Evolutionary conservation across 2,113 vertebrate genomes (phyloP).

Genomic region (Isichthys henryi): DNA sequence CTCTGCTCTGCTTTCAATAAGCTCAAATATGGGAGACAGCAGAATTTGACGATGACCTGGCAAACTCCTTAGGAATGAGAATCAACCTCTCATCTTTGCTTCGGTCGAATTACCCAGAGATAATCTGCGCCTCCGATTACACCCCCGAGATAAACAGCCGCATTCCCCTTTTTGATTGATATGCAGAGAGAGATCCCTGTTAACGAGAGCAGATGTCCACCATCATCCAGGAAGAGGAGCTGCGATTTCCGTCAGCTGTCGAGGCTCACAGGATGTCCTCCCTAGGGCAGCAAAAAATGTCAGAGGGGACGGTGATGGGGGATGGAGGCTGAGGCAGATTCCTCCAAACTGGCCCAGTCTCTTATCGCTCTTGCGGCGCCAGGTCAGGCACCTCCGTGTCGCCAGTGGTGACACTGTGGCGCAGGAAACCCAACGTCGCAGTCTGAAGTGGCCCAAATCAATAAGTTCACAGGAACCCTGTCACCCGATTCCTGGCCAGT

Average conservation of each 20-base stretch:
- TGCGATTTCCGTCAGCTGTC: constrained; percentile 19
- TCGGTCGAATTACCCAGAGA: not conserved
- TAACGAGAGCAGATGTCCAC: constrained; percentile 17
- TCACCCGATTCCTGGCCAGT: not conserved
- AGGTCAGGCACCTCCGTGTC: not conserved
- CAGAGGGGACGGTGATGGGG: not conserved
- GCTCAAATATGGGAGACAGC: not conserved
- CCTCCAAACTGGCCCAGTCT: not conserved
- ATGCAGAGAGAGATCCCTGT: constrained; percentile 1
- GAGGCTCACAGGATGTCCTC: not conserved
- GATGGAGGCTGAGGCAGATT: not conserved
- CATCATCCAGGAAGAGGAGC: not conserved
- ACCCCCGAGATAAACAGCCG: not conserved
- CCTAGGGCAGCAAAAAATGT: not conserved
- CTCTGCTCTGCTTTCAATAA: not conserved
- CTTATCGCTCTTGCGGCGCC: not conserved
- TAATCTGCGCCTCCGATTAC: constrained; percentile 6
- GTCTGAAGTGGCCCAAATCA: not conserved
- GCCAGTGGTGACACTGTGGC: not conserved
- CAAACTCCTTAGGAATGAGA: not conserved
- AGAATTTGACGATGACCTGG: not conserved
- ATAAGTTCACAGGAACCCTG: not conserved
- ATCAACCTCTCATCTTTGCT: not conserved
- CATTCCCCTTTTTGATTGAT: not conserved
- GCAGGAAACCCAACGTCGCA: not conserved